Conservation (phyloP, 2,113 vertebrate species). For the Sinosuthora webbiana region DNA sequence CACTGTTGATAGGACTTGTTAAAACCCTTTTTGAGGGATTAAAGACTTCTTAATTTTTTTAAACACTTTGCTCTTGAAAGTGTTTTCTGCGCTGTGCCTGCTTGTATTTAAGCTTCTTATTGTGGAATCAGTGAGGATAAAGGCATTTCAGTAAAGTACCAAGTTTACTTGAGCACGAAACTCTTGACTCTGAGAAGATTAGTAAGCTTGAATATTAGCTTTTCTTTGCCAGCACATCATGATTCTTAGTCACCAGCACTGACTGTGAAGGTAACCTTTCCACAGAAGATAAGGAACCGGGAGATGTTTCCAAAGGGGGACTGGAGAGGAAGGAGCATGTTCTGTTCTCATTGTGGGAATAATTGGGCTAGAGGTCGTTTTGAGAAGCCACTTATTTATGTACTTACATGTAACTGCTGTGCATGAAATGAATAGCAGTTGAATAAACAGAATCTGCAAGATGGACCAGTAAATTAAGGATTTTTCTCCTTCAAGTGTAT, state of each 20-base stretch:
- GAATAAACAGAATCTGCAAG: not conserved
- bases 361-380: not conserved
- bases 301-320: not conserved
- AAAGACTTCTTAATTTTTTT: not conserved
- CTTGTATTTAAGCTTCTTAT: conserved; percentile 32
- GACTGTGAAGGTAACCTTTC: not conserved
- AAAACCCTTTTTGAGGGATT: not conserved
- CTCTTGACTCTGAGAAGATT: conserved; percentile 15
- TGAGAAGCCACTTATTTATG: not conserved
- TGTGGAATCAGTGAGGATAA: conserved; percentile 20
- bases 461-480: not conserved
- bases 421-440: not conserved
- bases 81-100: not conserved
- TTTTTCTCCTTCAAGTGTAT: not conserved
- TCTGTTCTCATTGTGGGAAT: not conserved
- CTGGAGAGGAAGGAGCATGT: not conserved
- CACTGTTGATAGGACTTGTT: not conserved
- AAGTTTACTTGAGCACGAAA: not conserved
- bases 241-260: not conserved
- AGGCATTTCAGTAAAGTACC: not conserved
- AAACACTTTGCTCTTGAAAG: not conserved
- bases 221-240: not conserved
- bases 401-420: not conserved
- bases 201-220: not conserved
- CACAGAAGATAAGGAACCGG: not conserved